phyloP scores from a whole-genome alignment of 2,113 vertebrate genomes.

The Andinoacara biseriatus region DNA sequence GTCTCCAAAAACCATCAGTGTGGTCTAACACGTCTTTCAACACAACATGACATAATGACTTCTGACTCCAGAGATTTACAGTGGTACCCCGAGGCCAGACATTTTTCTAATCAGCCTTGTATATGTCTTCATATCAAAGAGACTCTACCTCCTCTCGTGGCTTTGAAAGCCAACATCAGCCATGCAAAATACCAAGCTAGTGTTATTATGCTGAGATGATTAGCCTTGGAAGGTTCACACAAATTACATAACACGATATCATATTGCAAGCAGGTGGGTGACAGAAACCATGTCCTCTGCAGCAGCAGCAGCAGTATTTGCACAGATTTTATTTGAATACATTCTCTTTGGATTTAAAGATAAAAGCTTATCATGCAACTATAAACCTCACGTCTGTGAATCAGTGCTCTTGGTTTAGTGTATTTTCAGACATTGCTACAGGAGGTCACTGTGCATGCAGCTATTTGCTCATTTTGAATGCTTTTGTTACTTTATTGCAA shows the following conservation, averaged over 20 bases:
- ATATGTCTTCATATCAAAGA: conserved; percentile 12
- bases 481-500: not conserved
- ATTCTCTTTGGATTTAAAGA: not conserved
- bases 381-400: not conserved
- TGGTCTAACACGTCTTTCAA: not conserved
- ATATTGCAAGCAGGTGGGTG: conserved; percentile 62
- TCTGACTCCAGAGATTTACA: conserved; percentile 25
- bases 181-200: not conserved
- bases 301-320: not conserved
- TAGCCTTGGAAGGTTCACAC: conserved; percentile 35
- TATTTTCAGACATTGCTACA: not conserved
- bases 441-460: not conserved
- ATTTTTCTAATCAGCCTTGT: conserved; percentile 21
- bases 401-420: not conserved
- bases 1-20: not conserved
- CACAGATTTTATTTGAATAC: not conserved
- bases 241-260: conserved; percentile 52
- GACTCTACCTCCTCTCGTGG: not conserved
- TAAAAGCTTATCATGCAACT: not conserved
- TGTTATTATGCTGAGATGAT: conserved; percentile 7
- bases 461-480: not conserved
- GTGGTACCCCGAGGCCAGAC: not conserved
- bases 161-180: not conserved
- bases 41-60: conserved; percentile 5
- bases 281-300: conserved; percentile 39